phyloP scores from a whole-genome alignment of 2,113 vertebrate genomes.

The Garra rufa region DNA sequence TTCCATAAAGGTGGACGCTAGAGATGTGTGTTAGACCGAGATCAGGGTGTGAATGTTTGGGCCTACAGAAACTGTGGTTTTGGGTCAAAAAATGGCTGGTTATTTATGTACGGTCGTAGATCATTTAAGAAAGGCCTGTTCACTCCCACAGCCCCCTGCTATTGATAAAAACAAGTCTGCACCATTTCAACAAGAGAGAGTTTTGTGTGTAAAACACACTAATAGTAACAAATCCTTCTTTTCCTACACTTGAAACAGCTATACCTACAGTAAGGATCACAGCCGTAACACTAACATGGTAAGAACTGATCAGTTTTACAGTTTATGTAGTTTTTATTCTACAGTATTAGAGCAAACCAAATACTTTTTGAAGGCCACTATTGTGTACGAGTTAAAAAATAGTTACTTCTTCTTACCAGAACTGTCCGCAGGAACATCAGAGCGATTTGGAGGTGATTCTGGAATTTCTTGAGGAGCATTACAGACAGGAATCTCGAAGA shows the following conservation, averaged over 20 bases:
- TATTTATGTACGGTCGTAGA: conserved; percentile 47
- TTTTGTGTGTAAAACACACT: conserved; percentile 16
- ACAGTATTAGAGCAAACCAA: background rate
- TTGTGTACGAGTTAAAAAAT: background rate
- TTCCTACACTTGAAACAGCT: background rate
- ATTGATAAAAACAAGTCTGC: conserved; percentile 7
- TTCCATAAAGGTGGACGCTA: conserved; percentile 44
- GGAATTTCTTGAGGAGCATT: conserved; percentile 79
- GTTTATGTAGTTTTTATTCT: background rate
- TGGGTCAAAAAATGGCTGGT: conserved; percentile 16
- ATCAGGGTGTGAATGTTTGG: conserved; percentile 36
- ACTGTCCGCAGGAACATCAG: conserved; percentile 66
- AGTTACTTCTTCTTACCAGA: conserved; percentile 38
- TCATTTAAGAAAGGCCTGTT: conserved; percentile 31
- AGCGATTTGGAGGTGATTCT: conserved; percentile 79
- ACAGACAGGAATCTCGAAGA: conserved; percentile 65
- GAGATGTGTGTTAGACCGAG: conserved; percentile 55
- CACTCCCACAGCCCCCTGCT: conserved; percentile 21
- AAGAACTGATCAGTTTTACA: conserved; percentile 8
- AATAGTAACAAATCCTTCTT: background rate
- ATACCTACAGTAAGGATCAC: background rate
- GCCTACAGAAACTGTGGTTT: conserved; percentile 14
- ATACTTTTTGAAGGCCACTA: background rate
- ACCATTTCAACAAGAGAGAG: background rate
- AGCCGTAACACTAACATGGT: conserved; percentile 22